Conservation (phyloP, 1,140 invertebrate genomes). For the Phenacoccus solenopsis region DNA sequence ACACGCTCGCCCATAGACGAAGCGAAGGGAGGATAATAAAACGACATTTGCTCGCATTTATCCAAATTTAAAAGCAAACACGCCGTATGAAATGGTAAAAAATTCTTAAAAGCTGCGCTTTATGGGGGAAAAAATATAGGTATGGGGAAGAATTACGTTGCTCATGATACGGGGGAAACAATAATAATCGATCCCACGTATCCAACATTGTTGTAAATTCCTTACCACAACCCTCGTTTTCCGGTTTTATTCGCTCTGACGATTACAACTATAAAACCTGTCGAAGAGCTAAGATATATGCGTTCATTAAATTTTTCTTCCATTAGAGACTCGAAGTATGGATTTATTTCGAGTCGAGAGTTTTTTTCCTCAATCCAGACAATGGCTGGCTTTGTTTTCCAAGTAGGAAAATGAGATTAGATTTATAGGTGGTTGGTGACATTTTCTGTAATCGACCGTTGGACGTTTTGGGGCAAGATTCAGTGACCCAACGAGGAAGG, state of each 20-base stretch:
- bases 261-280: background rate
- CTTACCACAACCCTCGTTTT: background rate
- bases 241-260: constrained; percentile 1
- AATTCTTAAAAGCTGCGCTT: background rate
- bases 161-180: background rate
- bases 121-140: background rate
- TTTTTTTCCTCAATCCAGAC: too few relatives aligned
- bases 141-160: background rate
- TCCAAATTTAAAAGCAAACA: background rate
- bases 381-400: too few relatives aligned
- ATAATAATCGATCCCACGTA: background rate
- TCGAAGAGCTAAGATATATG: background rate
- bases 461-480: too few relatives aligned
- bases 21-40: background rate
- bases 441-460: too few relatives aligned
- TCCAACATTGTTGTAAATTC: background rate
- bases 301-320: constrained; percentile 3
- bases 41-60: background rate
- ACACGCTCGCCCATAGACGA: too few relatives aligned
- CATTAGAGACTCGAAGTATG: background rate
- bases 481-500: too few relatives aligned
- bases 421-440: too few relatives aligned
- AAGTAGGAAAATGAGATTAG: too few relatives aligned
- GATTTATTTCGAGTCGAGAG: background rate
- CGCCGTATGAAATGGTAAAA: background rate